A percentile compares a stretch with the other conserved stretches of the same genome.
Conservation (phyloP, 2,888 invertebrate species). For the Zelleria hepariella region DNA sequence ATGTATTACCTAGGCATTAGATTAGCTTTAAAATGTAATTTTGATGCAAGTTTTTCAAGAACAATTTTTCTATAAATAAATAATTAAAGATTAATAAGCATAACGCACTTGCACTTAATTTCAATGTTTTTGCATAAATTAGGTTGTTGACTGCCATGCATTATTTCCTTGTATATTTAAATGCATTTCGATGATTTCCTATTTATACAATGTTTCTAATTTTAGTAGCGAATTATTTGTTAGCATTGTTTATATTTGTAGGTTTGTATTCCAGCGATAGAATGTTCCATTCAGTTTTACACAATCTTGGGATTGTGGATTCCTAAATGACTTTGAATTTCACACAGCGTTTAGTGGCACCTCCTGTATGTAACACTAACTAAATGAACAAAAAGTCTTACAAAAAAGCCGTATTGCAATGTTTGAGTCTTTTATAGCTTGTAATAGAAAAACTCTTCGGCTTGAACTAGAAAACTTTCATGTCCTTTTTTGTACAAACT, state of each 20-base stretch:
- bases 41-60: background rate
- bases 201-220: background rate
- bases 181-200: background rate
- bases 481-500: too few relatives aligned
- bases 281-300: too few relatives aligned
- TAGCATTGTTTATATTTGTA: background rate
- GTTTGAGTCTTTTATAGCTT: too few relatives aligned
- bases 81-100: background rate
- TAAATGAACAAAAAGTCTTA: too few relatives aligned
- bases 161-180: background rate
- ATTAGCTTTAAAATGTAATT: background rate
- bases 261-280: background rate
- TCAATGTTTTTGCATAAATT: background rate
- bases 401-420: too few relatives aligned
- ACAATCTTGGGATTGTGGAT: too few relatives aligned
- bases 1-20: background rate
- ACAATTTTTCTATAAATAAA: background rate
- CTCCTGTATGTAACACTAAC: too few relatives aligned
- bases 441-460: too few relatives aligned
- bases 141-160: background rate
- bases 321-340: too few relatives aligned
- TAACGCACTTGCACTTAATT: background rate
- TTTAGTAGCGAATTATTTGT: background rate
- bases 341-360: too few relatives aligned
- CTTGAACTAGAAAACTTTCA: too few relatives aligned